These are phyloP conservation scores for Rallus crepitans DNA, from an alignment of 2,797 vertebrate genomes.

Conservation along the genomic window DNA sequence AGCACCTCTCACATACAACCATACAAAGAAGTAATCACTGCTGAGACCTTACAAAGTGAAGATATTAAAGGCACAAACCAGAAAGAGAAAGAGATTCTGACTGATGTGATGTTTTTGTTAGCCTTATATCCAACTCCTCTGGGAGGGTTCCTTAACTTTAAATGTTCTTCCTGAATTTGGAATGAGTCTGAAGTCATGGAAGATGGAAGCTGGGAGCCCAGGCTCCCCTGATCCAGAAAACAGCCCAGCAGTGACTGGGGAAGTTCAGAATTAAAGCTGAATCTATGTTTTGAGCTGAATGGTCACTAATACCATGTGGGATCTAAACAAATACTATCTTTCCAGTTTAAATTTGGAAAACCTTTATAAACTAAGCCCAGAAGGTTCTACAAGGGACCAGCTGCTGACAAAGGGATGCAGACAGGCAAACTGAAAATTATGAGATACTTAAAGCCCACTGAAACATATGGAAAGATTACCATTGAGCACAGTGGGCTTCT, in stretches of 20 bases:
- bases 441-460: neutral
- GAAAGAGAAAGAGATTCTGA: neutral
- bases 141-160: neutral
- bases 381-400: neutral
- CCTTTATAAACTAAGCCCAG: neutral
- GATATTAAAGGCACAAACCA: neutral
- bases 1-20: neutral
- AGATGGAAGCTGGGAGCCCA: neutral
- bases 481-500: neutral
- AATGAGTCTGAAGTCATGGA: rapidly evolving
- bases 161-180: neutral
- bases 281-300: neutral
- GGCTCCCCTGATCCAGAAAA: neutral
- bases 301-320: neutral
- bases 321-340: neutral
- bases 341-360: neutral
- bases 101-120: neutral
- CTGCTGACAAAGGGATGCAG: neutral
- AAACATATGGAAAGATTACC: neutral
- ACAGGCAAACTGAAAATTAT: neutral
- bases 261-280: neutral
- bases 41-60: neutral
- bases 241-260: neutral
- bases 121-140: neutral
- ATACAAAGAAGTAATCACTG: neutral